Conservation (phyloP, 2,888 invertebrate species). For the Drosophila longiperda region DNA sequence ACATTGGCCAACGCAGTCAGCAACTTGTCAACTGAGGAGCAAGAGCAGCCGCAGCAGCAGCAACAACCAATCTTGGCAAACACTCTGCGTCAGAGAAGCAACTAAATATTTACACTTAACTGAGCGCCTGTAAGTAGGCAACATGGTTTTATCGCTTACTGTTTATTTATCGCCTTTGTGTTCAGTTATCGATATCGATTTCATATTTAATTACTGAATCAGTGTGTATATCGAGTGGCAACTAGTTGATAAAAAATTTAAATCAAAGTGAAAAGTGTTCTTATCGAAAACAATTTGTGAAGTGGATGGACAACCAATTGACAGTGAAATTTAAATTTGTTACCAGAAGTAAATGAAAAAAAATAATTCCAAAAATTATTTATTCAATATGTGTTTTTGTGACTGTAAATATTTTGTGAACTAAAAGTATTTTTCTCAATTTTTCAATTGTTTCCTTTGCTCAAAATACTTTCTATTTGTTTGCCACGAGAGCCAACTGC, state of each 20-base stretch:
- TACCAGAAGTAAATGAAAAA: background rate
- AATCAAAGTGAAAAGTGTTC: background rate
- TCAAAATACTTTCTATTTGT: slow-evolving; percentile 3
- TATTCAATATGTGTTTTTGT: background rate
- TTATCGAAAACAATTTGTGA: background rate
- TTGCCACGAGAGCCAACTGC: slow-evolving; percentile 1
- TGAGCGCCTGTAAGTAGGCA: slow-evolving; percentile 65
- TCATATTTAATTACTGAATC: background rate
- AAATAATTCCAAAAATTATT: background rate
- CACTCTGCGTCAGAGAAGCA: slow-evolving; percentile 26
- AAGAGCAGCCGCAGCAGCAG: slow-evolving; percentile 23
- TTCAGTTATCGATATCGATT: background rate
- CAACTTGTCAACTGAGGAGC: slow-evolving; percentile 26
- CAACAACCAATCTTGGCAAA: slow-evolving; percentile 26
- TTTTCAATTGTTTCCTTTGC: background rate
- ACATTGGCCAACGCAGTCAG: slow-evolving; percentile 15
- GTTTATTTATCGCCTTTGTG: slow-evolving; percentile 2
- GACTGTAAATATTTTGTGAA: background rate
- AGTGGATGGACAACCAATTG: background rate
- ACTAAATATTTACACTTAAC: slow-evolving; percentile 18
- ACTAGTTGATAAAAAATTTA: background rate
- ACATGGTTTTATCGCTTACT: slow-evolving; percentile 22
- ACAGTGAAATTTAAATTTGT: background rate
- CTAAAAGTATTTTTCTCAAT: background rate
- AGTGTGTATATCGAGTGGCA: background rate